Percentiles rank a stretch among this genome's conserved stretches.
These are phyloP conservation scores for Desmodus rotundus DNA, from an alignment of 2,113 vertebrate species.

Conservation along the genomic window DNA sequence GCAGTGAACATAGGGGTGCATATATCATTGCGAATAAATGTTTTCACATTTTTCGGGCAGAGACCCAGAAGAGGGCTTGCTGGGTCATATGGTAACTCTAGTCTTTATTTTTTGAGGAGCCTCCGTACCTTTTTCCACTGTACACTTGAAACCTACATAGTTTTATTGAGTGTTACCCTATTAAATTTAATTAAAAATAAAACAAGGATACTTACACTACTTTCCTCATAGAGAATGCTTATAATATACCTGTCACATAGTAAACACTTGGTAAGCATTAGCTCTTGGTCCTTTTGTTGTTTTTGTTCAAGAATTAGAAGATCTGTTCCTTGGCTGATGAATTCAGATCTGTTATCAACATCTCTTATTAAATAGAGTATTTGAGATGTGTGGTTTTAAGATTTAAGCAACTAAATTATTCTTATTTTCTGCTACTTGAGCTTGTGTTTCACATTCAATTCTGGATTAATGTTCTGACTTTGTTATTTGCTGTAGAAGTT, in stretches of 20 bases:
- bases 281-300: background rate
- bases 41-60: background rate
- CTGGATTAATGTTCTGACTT: background rate
- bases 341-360: background rate
- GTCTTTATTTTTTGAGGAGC: background rate
- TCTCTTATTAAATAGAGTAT: background rate
- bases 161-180: background rate
- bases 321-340: background rate
- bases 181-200: background rate
- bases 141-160: background rate
- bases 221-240: background rate
- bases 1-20: background rate
- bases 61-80: background rate
- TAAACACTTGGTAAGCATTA: background rate
- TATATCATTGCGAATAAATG: background rate
- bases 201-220: background rate
- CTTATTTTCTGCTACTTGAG: background rate
- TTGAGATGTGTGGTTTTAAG: background rate
- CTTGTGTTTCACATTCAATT: background rate
- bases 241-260: background rate
- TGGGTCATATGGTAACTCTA: background rate
- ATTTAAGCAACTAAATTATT: background rate
- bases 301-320: background rate
- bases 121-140: background rate
- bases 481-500: background rate